These are phyloP conservation scores for Thryonomys swinderianus DNA, from an alignment of 2,113 vertebrate genomes.

Conservation along the genomic window DNA sequence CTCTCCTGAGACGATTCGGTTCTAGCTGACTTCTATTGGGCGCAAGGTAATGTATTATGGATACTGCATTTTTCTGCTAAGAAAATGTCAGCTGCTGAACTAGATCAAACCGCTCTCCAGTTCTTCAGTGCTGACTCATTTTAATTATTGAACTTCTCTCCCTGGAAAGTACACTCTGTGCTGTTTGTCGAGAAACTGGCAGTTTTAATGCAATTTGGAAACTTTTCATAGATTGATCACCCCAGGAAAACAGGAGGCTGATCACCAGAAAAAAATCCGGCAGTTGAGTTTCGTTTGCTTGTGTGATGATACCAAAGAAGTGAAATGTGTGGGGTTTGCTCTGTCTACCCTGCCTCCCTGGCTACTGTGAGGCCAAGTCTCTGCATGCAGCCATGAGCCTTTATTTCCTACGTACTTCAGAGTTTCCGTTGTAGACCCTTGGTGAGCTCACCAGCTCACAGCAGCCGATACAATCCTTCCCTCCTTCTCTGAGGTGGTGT, in stretches of 20 bases:
- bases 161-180: conserved; percentile 79
- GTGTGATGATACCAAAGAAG: conserved; percentile 9
- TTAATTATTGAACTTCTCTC: conserved; percentile 88
- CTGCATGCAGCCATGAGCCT: background rate
- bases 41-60: conserved; percentile 84
- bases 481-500: background rate
- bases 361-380: background rate
- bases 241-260: conserved; percentile 75
- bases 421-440: background rate
- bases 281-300: conserved; percentile 60
- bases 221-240: conserved; percentile 79
- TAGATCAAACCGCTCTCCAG: conserved; percentile 84
- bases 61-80: conserved; percentile 81
- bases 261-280: conserved; percentile 75
- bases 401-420: background rate
- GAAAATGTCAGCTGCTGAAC: conserved; percentile 82
- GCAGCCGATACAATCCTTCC: background rate
- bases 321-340: background rate
- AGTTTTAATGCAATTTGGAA: conserved; percentile 84
- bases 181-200: conserved; percentile 82
- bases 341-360: background rate
- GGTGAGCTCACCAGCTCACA: background rate
- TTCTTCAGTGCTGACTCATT: conserved; percentile 83
- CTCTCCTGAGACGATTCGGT: conserved; percentile 81
- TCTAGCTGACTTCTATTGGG: conserved; percentile 81